These are phyloP conservation scores for Pelvicachromis taeniatus DNA, from an alignment of 2,113 vertebrate species.

Conservation along the genomic window DNA sequence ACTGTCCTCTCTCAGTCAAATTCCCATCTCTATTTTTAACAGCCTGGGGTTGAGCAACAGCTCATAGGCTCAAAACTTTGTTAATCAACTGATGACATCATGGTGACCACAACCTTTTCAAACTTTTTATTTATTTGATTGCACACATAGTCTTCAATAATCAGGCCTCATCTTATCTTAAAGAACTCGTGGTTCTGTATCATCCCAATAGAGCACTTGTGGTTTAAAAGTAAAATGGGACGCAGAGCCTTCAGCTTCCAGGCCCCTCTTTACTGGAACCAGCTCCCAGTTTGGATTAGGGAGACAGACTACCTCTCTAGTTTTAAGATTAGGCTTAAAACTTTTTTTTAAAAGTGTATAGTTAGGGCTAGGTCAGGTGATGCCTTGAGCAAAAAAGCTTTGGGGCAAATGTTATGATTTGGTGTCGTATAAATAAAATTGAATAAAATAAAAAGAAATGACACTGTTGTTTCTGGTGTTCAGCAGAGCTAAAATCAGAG, in stretches of 20 bases:
- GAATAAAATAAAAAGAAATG: background rate
- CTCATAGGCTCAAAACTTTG: background rate
- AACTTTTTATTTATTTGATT: background rate
- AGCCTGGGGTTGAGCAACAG: background rate
- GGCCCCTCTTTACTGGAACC: background rate
- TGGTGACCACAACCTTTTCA: rapidly evolving
- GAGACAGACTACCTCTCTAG: background rate
- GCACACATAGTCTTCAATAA: background rate
- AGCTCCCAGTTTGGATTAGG: background rate
- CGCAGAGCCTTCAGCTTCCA: background rate
- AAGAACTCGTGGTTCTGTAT: background rate
- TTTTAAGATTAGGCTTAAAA: background rate
- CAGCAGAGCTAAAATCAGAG: background rate
- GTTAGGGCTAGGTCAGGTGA: background rate
- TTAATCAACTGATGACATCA: background rate
- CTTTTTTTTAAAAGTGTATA: background rate
- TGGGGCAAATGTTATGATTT: background rate
- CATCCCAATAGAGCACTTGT: background rate
- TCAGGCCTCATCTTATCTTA: background rate
- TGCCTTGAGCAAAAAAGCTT: background rate
- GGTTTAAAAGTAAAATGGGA: background rate
- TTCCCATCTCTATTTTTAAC: background rate
- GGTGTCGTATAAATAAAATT: background rate
- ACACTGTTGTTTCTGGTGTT: background rate
- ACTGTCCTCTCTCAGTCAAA: background rate